Percentiles rank a stretch among this genome's conserved stretches.
phyloP scores from a whole-genome alignment of 2,888 invertebrate genomes.

The Cremastinae sp. region DNA sequence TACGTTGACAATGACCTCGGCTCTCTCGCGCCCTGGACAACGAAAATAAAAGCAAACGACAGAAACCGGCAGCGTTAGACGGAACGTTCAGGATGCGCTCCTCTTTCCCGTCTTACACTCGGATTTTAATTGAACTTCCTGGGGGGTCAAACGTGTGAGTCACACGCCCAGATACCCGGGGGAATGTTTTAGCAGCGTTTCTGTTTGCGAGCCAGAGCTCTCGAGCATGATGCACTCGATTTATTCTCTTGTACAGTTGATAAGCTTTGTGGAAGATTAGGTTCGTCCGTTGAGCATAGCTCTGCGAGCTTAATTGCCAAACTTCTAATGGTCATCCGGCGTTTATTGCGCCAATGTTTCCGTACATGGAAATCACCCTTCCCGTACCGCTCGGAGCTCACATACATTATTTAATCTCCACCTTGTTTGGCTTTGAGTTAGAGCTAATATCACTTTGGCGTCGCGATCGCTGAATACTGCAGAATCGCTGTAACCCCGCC shows the following conservation, averaged over 20 bases:
- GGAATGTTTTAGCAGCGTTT: constrained; percentile 23
- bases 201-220: neutral
- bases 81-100: constrained; percentile 2
- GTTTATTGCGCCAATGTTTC: constrained; percentile 12
- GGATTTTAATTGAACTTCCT: neutral
- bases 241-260: neutral
- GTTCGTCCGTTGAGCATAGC: constrained; percentile 9
- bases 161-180: neutral
- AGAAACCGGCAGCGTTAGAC: constrained; percentile 3
- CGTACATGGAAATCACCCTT: neutral
- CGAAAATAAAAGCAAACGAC: constrained; percentile 2
- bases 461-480: neutral
- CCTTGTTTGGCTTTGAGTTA: constrained; percentile 29
- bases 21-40: neutral
- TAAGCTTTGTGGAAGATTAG: constrained; percentile 7
- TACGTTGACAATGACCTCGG: constrained; percentile 1
- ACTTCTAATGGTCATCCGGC: constrained; percentile 43
- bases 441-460: constrained; percentile 49
- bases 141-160: constrained; percentile 7
- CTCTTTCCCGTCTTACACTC: neutral
- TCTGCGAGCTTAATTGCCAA: constrained; percentile 48
- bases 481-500: constrained; percentile 62
- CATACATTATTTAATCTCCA: constrained; percentile 36
- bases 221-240: constrained; percentile 2
- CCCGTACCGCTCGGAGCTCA: neutral